Base-by-base conservation (phyloP, 2,113 vertebrate genomes). In the Cromileptes altivelis region DNA sequence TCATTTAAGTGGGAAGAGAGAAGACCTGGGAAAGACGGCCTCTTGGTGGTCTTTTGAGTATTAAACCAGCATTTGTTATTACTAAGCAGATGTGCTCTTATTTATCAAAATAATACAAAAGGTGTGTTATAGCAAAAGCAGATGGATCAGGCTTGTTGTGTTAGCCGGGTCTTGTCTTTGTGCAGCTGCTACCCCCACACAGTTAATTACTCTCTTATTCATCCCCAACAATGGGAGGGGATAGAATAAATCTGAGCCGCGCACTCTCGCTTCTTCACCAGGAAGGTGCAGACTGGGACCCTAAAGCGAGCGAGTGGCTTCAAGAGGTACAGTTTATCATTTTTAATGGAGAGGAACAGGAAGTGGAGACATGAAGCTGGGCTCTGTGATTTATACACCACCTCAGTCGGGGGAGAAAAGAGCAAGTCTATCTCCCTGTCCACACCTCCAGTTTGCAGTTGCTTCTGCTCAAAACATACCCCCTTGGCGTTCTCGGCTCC, bases 181-280 rank as follows among this genome's bases (percentile, higher is more conserved):
- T 89, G 80, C 85, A 91, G 91, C 92, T 94, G 91, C 90, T 84
- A 64, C 82, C 78, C 81, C 80, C 85, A 87, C 88, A 89, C 85
- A 86, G 70, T 94, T 94, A 95, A 95, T 95, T 95, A 94, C 93
- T 91, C 92, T 89, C 90, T 92, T 93, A 91, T 95, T 94, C 94
- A 91, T 94, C 85, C 75, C 88, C 88, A 89, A 93, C 93, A 92
- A 91, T 90, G 84, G 87, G 78, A 92, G 81, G 85, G 81, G 80
- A 89, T 84, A 6, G 90, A 91, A 91, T 92, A 92, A 92, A 94
- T 94, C 90, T 92, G 91, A 88, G 86, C 76, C 18, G 25, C 73
- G 67, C 80, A 57, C 82, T 85, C 76, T 70, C 21, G 78, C 88
- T 82, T 85, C 93, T 93, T 90, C 89, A 80, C 90, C 80, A 37